Evolutionary conservation across 2,888 invertebrate species (phyloP).

Genomic region (Tuta absoluta): DNA sequence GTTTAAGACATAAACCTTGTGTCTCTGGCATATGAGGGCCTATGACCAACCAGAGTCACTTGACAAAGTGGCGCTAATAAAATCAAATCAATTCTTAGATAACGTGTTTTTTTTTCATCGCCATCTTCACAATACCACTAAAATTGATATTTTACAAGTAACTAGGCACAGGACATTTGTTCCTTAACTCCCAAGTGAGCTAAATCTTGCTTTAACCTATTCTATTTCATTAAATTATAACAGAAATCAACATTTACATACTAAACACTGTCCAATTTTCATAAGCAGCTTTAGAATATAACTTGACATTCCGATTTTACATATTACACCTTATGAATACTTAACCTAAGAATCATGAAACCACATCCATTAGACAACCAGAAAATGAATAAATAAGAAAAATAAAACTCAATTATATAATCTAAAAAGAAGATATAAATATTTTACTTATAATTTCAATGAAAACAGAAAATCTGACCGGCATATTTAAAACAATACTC

Average conservation of each 20-base stretch:
- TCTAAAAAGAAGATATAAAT: background rate
- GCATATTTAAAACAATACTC: background rate
- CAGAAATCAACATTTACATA: background rate
- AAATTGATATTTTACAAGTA: no score
- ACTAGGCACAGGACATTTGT: no score
- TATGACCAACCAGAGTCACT: no score
- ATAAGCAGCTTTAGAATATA: slow-evolving; percentile 1
- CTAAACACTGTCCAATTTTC: background rate
- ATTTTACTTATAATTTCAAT: background rate
- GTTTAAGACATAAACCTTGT: no score
- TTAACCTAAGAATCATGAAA: slow-evolving; percentile 13
- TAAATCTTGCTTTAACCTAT: no score
- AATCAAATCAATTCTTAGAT: no score
- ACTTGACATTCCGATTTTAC: background rate
- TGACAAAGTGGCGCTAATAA: no score
- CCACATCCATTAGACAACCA: slow-evolving; percentile 11
- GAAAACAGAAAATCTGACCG: background rate
- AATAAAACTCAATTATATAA: background rate
- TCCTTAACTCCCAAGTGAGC: no score
- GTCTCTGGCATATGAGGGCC: no score
- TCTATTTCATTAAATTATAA: background rate
- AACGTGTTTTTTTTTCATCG: no score
- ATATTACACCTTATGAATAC: slow-evolving; percentile 1
- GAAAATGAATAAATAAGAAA: background rate
- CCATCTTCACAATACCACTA: no score